Base-by-base conservation (phyloP, 2,113 vertebrate genomes). In the Rhinogobius similis region DNA sequence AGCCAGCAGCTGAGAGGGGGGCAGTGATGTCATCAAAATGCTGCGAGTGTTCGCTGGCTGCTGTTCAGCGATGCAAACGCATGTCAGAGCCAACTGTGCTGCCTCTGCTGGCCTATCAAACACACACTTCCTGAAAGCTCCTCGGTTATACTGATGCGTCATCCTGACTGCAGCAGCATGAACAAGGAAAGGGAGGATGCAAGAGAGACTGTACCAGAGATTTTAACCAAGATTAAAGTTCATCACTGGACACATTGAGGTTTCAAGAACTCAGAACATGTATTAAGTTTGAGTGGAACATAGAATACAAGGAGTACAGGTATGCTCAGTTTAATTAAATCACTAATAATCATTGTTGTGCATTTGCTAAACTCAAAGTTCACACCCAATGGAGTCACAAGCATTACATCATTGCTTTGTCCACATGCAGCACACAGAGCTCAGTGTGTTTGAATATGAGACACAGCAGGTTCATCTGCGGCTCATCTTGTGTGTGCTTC, bases 1-100 rank as follows among this genome's bases (percentile, higher is more conserved):
- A 67, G 82, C 70, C 12, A 41, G 79, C 79, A 70, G 78, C 65
- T 56, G 14, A 23, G 53, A 32, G 39, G 71, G 78, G 68, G 78
- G 62, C 62, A 72, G 63, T 93, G 92, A 93, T 91, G 92, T 93
- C 92, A 93, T 93, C 88, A 93, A 90, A 89, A 90, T 88, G 90
- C 91, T 91, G 90, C 90, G 70, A 89, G 87, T 82, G 87, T 83
- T 86, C 78, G 72, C 86, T 93, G 91, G 91, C 89, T 38, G 38
- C 72, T 75, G 75, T 89, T 89, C 91, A 92, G 90, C 74, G 66
- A 83, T 84, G 86, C 85, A 81, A 84, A 86, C 75, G 83, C 83
- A 86, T 87, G 84, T 86, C 81, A 73, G 84, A 82, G 83, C 75
- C 67, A 87, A 85, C 89, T 79, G 87, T 86, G 79, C 85, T 84